Evolutionary conservation across 2,888 invertebrate genomes (phyloP), one percentile per base, ranked within the genome.

Genomic region (Dorcus hopei): DNA sequence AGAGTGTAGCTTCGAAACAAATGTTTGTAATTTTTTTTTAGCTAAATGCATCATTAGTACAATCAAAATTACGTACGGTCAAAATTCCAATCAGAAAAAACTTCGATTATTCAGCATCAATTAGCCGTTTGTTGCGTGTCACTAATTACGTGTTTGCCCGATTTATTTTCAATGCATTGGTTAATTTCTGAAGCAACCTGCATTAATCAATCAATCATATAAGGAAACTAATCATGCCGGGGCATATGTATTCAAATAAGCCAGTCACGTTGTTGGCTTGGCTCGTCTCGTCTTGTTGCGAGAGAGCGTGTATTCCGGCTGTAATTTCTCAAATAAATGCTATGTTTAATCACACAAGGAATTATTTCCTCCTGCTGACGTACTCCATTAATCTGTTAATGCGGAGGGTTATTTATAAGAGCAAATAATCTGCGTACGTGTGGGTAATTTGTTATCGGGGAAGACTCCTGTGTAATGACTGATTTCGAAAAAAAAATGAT

Each of bases 301-400:
- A 43, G 43, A 43, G n/a, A n/a, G n/a, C 43, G 16, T 8, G 45
- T 33, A 33, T 33, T 33, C 26, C 16, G 45, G 23, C 19, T 19
- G 45, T 45, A 45, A 45, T 45, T 45, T 45, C 45, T 45, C 45
- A 45, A 45, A 19, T 45, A 45, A 45, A 45, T 45, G 45, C 23
- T 45, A 45, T 45, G 14, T 45, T 45, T 23, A 45, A 45, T 45
- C 45, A 45, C 23, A 23, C 19, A 5, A n/a, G 41, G 14, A 41
- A 33, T 33, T 45, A 45, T 19, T 45, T 45, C 23, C 45, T 45
- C 45, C 23, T 19, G 9, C 45, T 11, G 45, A 45, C 38, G 26
- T 43, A 42, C 14, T 38, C 23, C 14, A 48, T 47, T 41, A 48
- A 54, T 54, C 16, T 48, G 49, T 47, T 49, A 54, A 54, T 41